Base-by-base conservation (phyloP, 2,888 invertebrate genomes). In the Mimachlamys varia region DNA sequence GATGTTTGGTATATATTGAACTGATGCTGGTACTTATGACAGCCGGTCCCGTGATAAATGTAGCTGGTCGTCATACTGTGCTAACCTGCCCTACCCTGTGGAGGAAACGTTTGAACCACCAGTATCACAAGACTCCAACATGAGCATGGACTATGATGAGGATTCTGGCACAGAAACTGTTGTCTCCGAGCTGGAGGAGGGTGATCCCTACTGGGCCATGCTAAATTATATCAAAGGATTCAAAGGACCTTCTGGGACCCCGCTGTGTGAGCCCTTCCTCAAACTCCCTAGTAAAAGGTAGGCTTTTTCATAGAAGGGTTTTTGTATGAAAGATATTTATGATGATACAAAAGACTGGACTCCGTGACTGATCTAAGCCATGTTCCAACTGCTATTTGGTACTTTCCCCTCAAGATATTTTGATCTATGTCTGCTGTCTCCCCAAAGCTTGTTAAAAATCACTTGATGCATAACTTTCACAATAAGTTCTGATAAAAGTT, bases 191-290 rank as follows among this genome's bases (percentile, higher is more conserved):
- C 33, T 76, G 12, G 76, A 96, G 87, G 97, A 96, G n/a, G 96
- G 96, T 44, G 97, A 97, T 0, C 98, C 98, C 95, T 92, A 93
- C 90, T 99, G 99, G 99, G 98, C 98, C 93, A 97, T 99, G 0
- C 98, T 98, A 95, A 98, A 99, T 96, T 98, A 98, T 88, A 98
- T 99, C 37, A 98, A 96, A 87, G 96, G 96, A 91, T 96, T 95
- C 93, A 95, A 94, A 38, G 94, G 95, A 44, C 91, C 94, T 17
- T 93, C 94, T 97, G 99, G 98, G n/a, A 97, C 98, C 1, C 97
- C 98, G n/a, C 97, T 99, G 95, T 98, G 98, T 49, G 99, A 99
- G 95, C 98, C 99, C 0, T 98, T 99, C 97, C 98, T 98, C 98
- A 98, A 98, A 95, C 97, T 99, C 91, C 99, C 99, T 0, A 98